phyloP scores from a whole-genome alignment of 1,140 invertebrate genomes.

The Megalopta genalis region DNA sequence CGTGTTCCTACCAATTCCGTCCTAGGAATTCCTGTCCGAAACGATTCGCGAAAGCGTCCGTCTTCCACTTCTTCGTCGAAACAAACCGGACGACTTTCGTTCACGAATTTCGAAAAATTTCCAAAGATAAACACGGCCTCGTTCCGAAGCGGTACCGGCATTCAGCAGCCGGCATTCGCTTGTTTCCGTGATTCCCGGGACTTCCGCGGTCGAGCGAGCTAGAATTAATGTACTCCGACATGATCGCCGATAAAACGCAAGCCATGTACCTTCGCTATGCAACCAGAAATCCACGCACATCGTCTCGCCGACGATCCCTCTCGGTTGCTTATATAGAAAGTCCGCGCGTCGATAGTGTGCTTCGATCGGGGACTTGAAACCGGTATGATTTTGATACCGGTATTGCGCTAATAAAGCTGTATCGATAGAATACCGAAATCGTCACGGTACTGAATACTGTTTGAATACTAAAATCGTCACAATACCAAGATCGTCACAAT shows the following conservation, averaged over 20 bases:
- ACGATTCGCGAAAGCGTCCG: not conserved
- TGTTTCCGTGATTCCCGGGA: not conserved
- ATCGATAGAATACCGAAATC: no score
- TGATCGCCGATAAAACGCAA: not conserved
- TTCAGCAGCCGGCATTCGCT: not conserved
- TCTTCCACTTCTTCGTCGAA: not conserved
- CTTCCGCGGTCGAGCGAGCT: not conserved
- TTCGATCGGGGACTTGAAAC: no score
- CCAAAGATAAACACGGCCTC: not conserved
- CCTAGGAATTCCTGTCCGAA: not conserved
- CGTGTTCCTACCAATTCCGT: not conserved
- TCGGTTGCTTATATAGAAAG: not conserved
- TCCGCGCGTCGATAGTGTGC: no score
- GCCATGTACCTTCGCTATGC: not conserved
- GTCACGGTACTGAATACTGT: no score
- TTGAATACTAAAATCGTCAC: no score
- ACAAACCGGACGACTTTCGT: constrained; percentile 13
- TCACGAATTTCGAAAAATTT: not conserved
- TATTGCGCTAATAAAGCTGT: no score
- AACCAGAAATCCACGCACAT: not conserved
- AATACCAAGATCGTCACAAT: no score
- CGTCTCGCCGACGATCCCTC: not conserved
- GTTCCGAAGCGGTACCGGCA: not conserved
- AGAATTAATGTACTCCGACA: not conserved
- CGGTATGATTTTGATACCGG: no score